Conservation (phyloP, 2,888 invertebrate species). For the Gastracanthus pulcherrimus region DNA sequence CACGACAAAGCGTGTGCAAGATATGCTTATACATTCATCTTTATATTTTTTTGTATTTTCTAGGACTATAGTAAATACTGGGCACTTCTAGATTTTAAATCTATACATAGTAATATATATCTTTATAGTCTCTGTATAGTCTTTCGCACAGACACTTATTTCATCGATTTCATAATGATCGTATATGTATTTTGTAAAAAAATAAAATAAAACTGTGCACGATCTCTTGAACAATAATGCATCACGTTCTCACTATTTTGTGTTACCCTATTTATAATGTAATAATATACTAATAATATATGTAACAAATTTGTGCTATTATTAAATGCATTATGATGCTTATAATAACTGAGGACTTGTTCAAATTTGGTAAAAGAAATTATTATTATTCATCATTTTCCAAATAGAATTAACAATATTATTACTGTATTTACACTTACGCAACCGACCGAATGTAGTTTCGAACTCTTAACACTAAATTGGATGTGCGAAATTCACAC, state of each 20-base stretch:
- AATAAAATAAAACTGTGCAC: constrained; percentile 53
- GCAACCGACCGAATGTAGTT: not conserved
- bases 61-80: constrained; percentile 47
- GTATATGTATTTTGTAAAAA: constrained; percentile 30
- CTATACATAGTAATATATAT: constrained; percentile 26
- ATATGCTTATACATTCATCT: constrained; percentile 45
- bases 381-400: not conserved
- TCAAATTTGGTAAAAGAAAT: not conserved
- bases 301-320: constrained; percentile 46
- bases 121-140: constrained; percentile 11
- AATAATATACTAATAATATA: not conserved
- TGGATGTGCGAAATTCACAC: not conserved
- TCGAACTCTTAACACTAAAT: not conserved
- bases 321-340: constrained; percentile 31
- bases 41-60: constrained; percentile 29
- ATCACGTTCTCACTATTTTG: constrained; percentile 19
- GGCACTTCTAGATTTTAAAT: constrained; percentile 49
- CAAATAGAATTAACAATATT: not conserved
- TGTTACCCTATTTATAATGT: not conserved
- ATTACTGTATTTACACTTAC: not conserved
- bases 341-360: not conserved
- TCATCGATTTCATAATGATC: not conserved
- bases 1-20: constrained; percentile 14
- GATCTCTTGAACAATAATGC: constrained; percentile 42
- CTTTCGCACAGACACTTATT: not conserved